Percentiles rank a stretch among this genome's conserved stretches.
Evolutionary conservation across 2,888 invertebrate genomes (phyloP).

Genomic region (Heliconius charithonia): DNA sequence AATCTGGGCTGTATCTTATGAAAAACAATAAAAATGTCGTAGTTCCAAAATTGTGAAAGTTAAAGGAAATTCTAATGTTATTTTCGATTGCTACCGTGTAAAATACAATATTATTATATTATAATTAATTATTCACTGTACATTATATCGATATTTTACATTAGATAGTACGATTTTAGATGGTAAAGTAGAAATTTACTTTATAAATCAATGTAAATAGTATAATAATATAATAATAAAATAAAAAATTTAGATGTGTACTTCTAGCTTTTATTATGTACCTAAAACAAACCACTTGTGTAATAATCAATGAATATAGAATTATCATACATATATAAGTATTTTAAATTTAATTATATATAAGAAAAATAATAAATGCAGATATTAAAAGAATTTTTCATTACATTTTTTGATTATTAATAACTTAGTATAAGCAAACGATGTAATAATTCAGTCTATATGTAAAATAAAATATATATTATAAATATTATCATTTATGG

Average conservation of each 20-base stretch:
- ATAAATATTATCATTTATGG: too few relatives aligned
- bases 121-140: not conserved
- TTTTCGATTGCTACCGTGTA: not conserved
- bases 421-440: not conserved
- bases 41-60: not conserved
- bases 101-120: conserved; percentile 1
- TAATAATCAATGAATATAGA: not conserved
- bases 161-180: conserved; percentile 1
- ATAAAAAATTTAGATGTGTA: not conserved
- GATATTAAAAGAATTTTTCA: not conserved
- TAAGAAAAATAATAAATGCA: not conserved
- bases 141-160: conserved; percentile 8
- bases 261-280: not conserved
- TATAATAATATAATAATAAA: not conserved
- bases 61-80: not conserved
- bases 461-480: too few relatives aligned
- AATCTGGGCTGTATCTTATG: too few relatives aligned
- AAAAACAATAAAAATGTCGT: too few relatives aligned
- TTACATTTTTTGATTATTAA: not conserved
- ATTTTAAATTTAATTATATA: not conserved
- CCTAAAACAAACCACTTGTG: not conserved
- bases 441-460: not conserved
- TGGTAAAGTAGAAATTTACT: conserved; percentile 10
- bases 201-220: conserved; percentile 16
- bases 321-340: not conserved